These are phyloP conservation scores for Aspidiotus rigidus DNA, from an alignment of 2,888 invertebrate species.

Conservation along the genomic window DNA sequence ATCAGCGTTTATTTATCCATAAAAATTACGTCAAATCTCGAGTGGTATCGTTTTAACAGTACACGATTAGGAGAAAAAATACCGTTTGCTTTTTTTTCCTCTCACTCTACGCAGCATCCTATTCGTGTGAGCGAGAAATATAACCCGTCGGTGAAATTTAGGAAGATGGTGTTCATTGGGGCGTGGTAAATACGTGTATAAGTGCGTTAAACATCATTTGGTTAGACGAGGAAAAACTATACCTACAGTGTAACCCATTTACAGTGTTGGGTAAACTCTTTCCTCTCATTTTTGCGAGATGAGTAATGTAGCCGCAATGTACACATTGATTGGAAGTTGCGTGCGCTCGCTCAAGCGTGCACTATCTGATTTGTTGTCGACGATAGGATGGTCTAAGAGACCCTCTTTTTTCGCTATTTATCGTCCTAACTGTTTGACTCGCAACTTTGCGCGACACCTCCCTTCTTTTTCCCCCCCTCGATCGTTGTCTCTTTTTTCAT, in stretches of 20 bases:
- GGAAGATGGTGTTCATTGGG: constrained; percentile 32
- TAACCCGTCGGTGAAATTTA: constrained; percentile 10
- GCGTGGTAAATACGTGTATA: constrained; percentile 34
- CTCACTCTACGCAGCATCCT: not conserved
- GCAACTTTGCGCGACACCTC: not conserved
- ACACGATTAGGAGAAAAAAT: not conserved
- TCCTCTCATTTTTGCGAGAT: constrained; percentile 15
- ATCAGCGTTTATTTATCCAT: too few species aligned
- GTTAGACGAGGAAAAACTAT: constrained; percentile 21
- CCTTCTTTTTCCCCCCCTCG: not conserved
- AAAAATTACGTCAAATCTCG: too few species aligned
- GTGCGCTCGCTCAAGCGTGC: constrained; percentile 36
- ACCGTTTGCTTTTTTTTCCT: not conserved
- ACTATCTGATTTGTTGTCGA: constrained; percentile 36
- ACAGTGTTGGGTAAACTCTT: constrained; percentile 9
- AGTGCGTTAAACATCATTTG: constrained; percentile 33
- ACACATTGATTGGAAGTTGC: constrained; percentile 39
- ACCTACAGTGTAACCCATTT: not conserved
- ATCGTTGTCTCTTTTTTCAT: too few species aligned
- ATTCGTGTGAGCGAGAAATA: constrained; percentile 1
- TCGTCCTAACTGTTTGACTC: not conserved
- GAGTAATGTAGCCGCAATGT: constrained; percentile 42
- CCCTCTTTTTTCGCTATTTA: constrained; percentile 6
- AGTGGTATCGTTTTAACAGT: too few species aligned
- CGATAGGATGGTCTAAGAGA: not conserved